These are phyloP conservation scores for Thinocorus orbignyianus DNA, from an alignment of 2,113 vertebrate species.

Conservation along the genomic window DNA sequence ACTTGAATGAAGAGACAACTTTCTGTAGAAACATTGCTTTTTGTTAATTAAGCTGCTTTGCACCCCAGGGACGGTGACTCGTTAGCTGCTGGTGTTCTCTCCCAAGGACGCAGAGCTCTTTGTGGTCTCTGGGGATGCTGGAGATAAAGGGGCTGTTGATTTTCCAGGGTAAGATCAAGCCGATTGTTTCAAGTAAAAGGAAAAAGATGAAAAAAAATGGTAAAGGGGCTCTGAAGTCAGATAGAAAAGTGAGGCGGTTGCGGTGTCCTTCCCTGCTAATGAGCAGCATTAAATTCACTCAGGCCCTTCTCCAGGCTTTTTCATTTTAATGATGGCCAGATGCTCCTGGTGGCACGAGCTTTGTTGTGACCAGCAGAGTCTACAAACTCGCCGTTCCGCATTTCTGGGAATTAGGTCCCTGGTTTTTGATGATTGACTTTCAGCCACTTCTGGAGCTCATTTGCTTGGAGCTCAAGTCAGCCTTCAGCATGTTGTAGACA, in stretches of 20 bases:
- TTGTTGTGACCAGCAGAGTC: neutral
- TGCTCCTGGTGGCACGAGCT: neutral
- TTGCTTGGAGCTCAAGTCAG: neutral
- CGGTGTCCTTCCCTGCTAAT: neutral
- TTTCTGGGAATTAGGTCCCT: neutral
- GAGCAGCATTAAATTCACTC: neutral
- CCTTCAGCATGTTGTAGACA: neutral
- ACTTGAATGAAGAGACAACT: neutral
- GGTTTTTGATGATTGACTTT: neutral
- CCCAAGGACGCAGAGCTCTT: conserved; percentile 5
- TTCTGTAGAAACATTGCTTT: conserved; percentile 4
- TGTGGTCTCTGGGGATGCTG: neutral
- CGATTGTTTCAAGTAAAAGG: conserved; percentile 34
- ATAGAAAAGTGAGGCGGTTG: neutral
- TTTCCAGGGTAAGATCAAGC: conserved; percentile 16
- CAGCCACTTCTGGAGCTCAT: neutral
- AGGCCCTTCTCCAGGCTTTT: neutral
- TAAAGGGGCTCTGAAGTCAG: conserved; percentile 11
- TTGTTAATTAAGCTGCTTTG: conserved; percentile 58
- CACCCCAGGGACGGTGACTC: conserved; percentile 25
- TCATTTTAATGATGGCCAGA: neutral
- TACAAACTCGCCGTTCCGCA: accelerated
- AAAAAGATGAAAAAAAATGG: neutral
- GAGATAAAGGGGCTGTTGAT: conserved; percentile 23
- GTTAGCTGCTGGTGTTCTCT: neutral